phyloP scores from a whole-genome alignment of 2,113 vertebrate species.

The Aleadryas rufinucha region DNA sequence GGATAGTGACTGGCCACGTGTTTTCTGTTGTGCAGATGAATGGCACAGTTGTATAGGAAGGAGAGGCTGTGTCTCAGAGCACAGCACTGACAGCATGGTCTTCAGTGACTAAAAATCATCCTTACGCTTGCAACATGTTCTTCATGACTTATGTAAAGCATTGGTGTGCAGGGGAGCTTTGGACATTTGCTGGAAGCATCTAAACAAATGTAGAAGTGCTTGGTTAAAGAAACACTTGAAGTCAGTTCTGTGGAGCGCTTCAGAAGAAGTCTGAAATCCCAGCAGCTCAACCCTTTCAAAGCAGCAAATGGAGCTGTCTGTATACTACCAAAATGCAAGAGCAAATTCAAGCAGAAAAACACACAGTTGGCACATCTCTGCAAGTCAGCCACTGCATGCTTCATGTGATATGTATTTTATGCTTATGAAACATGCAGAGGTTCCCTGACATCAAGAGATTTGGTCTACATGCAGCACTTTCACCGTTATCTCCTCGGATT shows the following conservation, averaged over 20 bases:
- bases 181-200: neutral
- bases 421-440: neutral
- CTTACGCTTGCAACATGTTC: neutral
- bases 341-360: neutral
- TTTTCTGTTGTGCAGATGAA: neutral
- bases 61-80: neutral
- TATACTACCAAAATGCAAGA: neutral
- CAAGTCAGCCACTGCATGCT: neutral
- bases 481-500: neutral
- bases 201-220: neutral
- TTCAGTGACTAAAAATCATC: neutral
- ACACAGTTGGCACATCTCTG: neutral
- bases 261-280: neutral
- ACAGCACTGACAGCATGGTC: neutral
- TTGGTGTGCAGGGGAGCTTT: neutral
- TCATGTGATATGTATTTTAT: neutral
- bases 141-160: neutral
- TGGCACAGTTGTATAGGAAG: rapidly evolving
- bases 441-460: neutral
- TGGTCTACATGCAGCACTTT: neutral
- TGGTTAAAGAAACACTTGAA: neutral
- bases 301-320: neutral
- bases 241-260: neutral
- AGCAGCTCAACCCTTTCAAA: neutral
- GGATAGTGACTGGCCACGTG: neutral